These are phyloP conservation scores for Lasioglossum morio DNA, from an alignment of 2,888 invertebrate genomes.

Conservation along the genomic window DNA sequence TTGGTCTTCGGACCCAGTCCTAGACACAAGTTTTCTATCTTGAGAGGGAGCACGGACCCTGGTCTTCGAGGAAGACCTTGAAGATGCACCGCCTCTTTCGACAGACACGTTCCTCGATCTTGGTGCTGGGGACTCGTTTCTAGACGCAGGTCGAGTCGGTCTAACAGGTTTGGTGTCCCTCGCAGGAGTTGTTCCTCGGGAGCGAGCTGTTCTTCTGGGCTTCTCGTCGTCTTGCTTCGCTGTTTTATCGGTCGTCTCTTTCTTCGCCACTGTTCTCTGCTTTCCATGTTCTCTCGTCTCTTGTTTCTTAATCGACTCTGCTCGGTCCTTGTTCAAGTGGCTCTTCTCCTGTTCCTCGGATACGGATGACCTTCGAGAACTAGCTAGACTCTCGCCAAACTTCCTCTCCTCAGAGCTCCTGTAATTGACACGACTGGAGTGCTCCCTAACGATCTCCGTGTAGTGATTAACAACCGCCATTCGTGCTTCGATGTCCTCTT, in stretches of 20 bases:
- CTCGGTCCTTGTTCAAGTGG: slow-evolving; percentile 12
- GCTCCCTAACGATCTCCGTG: slow-evolving; percentile 91
- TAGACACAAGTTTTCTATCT: slow-evolving; percentile 64
- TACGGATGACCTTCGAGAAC: slow-evolving; percentile 60
- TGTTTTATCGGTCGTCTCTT: slow-evolving; percentile 2
- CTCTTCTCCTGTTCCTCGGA: slow-evolving; percentile 58
- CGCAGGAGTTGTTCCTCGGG: slow-evolving; percentile 68
- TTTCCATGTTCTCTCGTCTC: slow-evolving; percentile 25
- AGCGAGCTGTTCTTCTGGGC: slow-evolving; percentile 49
- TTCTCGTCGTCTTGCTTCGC: slow-evolving; percentile 18
- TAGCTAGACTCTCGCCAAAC: slow-evolving; percentile 32
- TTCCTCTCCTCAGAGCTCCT: slow-evolving; percentile 48
- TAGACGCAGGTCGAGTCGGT: slow-evolving; percentile 64
- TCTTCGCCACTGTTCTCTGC: slow-evolving; percentile 62
- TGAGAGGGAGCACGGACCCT: slow-evolving; percentile 67
- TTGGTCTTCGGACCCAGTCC: slow-evolving; percentile 64
- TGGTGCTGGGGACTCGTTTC: slow-evolving; percentile 74
- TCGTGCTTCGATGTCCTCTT: slow-evolving; percentile 78
- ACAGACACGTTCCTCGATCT: slow-evolving; percentile 74
- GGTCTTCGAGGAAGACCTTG: slow-evolving; percentile 77
- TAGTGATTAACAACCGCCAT: slow-evolving; percentile 90
- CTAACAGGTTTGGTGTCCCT: slow-evolving; percentile 47
- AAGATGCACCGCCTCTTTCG: slow-evolving; percentile 69
- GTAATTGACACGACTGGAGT: slow-evolving; percentile 84
- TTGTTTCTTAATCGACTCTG: slow-evolving; percentile 10